These are phyloP conservation scores for Stichopus chloronotus DNA, from an alignment of 35 echinoderm and acorn worm species.

Conservation along the genomic window DNA sequence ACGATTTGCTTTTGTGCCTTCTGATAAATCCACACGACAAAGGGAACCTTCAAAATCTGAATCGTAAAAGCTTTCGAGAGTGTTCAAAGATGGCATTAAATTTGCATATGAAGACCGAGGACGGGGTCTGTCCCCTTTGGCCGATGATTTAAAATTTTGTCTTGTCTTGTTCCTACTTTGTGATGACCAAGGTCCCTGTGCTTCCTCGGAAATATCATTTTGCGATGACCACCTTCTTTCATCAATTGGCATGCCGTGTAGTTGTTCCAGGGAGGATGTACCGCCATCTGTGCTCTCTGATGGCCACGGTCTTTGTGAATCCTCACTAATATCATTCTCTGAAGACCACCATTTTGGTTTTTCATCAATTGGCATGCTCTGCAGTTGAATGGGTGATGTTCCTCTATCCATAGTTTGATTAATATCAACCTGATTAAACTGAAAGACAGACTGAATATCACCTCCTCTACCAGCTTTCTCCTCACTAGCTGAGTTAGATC, in stretches of 20 bases:
- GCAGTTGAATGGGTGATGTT: background rate
- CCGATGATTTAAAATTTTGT: too few relatives aligned
- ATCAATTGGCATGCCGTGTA: too few relatives aligned
- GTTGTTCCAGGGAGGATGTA: too few relatives aligned
- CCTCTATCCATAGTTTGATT: background rate
- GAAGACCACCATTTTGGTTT: background rate
- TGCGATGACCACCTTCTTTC: too few relatives aligned
- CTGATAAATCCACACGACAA: background rate
- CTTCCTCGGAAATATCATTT: too few relatives aligned
- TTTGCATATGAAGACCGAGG: background rate
- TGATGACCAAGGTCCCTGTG: background rate
- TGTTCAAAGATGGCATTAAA: background rate
- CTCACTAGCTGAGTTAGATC: background rate
- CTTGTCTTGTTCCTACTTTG: too few relatives aligned
- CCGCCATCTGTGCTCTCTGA: too few relatives aligned
- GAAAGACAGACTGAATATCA: background rate
- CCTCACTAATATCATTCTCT: too few relatives aligned
- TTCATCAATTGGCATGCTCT: background rate
- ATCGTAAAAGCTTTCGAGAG: background rate
- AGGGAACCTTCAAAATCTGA: background rate
- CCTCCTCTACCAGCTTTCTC: too few relatives aligned
- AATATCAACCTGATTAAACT: background rate
- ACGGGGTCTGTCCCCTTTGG: background rate
- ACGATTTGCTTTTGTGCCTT: background rate
- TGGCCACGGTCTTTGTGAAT: too few relatives aligned